Conservation (phyloP, 2,888 invertebrate genomes). For the Pyrocoelia pectoralis region DNA sequence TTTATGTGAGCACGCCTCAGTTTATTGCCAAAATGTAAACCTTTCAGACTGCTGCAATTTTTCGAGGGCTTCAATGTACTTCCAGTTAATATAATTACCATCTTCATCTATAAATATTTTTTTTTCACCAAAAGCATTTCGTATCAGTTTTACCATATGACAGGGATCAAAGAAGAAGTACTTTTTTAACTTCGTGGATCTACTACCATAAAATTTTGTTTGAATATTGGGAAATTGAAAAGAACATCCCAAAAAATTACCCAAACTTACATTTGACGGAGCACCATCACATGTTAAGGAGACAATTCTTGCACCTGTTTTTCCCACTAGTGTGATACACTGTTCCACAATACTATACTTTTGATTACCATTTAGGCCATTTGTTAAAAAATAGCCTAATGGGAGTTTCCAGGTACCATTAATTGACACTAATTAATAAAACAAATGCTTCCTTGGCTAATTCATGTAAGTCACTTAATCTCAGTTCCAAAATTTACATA, state of each 20-base stretch:
- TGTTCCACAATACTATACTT: not conserved
- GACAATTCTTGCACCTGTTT: not conserved
- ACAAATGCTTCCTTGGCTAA: conserved; percentile 42
- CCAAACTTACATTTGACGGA: not conserved
- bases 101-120: not conserved
- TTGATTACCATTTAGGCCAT: not conserved
- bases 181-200: not conserved
- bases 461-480: conserved; percentile 38
- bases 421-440: conserved; percentile 38
- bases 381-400: conserved; percentile 41
- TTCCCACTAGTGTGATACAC: not conserved
- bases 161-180: not conserved
- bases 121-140: not conserved
- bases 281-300: not conserved
- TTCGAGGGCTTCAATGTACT: not conserved
- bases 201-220: not conserved
- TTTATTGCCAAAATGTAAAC: not conserved
- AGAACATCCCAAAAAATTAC: not conserved
- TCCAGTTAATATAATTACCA: not conserved
- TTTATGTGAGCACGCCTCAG: not conserved
- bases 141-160: not conserved
- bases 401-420: conserved; percentile 40
- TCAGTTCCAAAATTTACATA: conserved; percentile 43
- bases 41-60: not conserved
- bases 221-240: not conserved